These are phyloP conservation scores for Aporrectodea caliginosa DNA, from an alignment of 1,140 invertebrate species.

Conservation along the genomic window DNA sequence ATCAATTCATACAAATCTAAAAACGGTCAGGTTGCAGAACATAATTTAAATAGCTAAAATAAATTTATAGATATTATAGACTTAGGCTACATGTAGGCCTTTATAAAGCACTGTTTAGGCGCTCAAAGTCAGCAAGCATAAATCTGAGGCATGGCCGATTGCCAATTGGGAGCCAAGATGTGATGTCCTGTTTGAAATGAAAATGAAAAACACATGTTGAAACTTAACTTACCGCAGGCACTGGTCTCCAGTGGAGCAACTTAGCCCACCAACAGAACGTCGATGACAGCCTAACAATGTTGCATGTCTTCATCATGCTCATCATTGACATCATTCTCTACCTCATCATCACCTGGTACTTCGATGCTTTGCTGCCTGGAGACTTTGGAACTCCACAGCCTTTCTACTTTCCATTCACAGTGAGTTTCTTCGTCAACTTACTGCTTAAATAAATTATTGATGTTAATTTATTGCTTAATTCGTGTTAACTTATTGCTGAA, in stretches of 20 bases:
- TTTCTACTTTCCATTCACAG: conserved; percentile 57
- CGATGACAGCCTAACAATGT: conserved; percentile 50
- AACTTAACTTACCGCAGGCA: too few species aligned
- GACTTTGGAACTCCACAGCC: conserved; percentile 57
- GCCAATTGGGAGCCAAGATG: too few species aligned
- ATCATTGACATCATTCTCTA: conserved; percentile 58
- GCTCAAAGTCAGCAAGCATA: too few species aligned
- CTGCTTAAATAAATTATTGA: neutral
- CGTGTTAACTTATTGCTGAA: neutral
- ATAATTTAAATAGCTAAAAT: too few species aligned
- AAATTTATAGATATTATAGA: too few species aligned
- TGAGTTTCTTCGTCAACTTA: conserved; percentile 37
- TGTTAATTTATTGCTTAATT: neutral
- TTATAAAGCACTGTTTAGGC: too few species aligned
- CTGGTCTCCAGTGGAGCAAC: conserved; percentile 46
- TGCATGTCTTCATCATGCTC: conserved; percentile 58
- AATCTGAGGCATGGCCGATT: too few species aligned
- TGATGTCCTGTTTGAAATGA: too few species aligned
- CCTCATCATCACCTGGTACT: conserved; percentile 60
- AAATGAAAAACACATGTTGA: too few species aligned
- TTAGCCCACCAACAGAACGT: conserved; percentile 39
- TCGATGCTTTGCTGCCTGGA: conserved; percentile 64
- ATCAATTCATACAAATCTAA: too few species aligned
- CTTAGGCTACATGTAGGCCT: too few species aligned
- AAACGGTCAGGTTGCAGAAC: too few species aligned